Conservation (phyloP, 2,888 invertebrate species). For the Melanostoma scalare region DNA sequence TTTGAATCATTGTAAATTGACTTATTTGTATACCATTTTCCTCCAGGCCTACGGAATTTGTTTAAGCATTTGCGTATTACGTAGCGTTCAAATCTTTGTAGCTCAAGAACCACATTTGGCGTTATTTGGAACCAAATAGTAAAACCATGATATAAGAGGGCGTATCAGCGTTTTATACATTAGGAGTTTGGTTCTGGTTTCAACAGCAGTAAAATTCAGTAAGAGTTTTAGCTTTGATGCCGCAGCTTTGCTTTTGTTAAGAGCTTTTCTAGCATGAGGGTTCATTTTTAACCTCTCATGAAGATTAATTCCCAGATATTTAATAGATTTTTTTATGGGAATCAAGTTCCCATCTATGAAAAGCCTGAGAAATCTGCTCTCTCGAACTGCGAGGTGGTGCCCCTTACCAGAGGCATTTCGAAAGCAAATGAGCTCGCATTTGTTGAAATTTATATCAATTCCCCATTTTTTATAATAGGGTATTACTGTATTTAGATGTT, state of each 20-base stretch:
- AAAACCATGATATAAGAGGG: background rate
- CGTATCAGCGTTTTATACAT: conserved; percentile 15
- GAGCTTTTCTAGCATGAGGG: background rate
- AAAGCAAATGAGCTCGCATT: conserved; percentile 2
- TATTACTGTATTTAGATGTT: background rate
- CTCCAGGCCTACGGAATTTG: too few species aligned
- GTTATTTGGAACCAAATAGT: conserved; percentile 5
- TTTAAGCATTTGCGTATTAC: too few species aligned
- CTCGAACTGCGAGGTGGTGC: background rate
- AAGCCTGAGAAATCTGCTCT: background rate
- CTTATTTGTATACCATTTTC: too few species aligned
- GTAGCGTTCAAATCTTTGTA: conserved; percentile 11
- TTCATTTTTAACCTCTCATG: conserved; percentile 1
- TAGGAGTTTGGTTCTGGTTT: conserved; percentile 6
- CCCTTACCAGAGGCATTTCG: background rate
- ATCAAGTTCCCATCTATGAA: background rate
- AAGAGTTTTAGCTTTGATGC: conserved; percentile 3
- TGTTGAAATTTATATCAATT: background rate
- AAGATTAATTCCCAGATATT: background rate
- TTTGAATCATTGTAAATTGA: too few species aligned
- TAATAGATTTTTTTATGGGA: background rate
- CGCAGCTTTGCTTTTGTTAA: conserved; percentile 10
- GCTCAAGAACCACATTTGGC: background rate
- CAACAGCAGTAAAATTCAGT: background rate
- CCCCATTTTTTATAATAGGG: conserved; percentile 1